Base-by-base conservation (phyloP, 2,797 vertebrate species). In the Podarcis lilfordi region DNA sequence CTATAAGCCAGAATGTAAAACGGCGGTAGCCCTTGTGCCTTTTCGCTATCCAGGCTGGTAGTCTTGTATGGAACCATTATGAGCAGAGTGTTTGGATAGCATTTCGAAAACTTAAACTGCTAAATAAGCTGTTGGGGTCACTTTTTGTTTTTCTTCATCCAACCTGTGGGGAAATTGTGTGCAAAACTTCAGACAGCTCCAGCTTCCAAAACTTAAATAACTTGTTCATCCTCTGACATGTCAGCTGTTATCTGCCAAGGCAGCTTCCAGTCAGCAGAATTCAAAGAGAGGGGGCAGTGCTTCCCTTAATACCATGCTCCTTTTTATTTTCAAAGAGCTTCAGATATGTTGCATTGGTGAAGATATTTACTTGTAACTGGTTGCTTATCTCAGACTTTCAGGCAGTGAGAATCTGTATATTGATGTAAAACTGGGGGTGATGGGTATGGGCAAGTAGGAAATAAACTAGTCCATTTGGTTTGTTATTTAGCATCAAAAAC, bases 331-430 rank as follows among this genome's bases (percentile, higher is more conserved):
- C 91, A 88, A 87, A 76, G 1, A 0, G 87, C 89, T 95, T 94
- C 94, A 96, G 94, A 95, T 86, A 90, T 94, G 81, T 89, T 93
- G 50, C 92, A 94, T 93, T 94, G 90, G 86, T 92, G 66, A 50
- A 86, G 72, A 80, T 79, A 0, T 88, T 90, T 92, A n/a, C 84
- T 61, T 79, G 85, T 6, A 78, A 59, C 45, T 84, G 87, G 79
- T 94, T 93, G 81, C 92, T 96, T 96, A 96, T 95, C 95, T 94
- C 86, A 84, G 50, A 71, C 61, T 92, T 94, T 94, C 94, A 95
- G 94, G 84, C 91, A 91, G 40, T 19, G 23, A 84, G 84, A 35
- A 88, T 87, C 93, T 27, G 1, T 64, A 77, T 79, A 68, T 61
- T 85, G 77, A 84, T 66, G 2, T 76, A 9, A 35, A 45, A 45